A percentile compares a stretch with the other conserved stretches of the same genome.
Evolutionary conservation across 2,113 vertebrate genomes (phyloP).

Genomic region (Gasterosteus nipponicus): DNA sequence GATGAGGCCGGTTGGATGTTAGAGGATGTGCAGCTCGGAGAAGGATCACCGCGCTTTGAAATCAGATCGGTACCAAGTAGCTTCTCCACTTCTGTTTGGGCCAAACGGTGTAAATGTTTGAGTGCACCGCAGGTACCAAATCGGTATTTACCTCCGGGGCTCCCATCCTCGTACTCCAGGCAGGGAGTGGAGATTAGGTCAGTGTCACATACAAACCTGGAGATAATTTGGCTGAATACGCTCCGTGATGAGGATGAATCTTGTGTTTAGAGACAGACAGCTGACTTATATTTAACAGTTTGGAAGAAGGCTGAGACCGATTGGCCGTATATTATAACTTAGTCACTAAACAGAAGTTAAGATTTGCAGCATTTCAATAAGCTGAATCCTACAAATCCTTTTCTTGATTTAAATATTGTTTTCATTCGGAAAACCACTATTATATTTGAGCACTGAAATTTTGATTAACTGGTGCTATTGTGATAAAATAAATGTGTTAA

Average conservation of each 20-base stretch:
- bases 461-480: neutral
- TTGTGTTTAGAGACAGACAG: neutral
- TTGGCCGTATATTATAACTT: slow-evolving; percentile 27
- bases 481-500: slow-evolving; percentile 3
- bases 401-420: neutral
- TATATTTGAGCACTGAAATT: neutral
- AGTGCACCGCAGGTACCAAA: neutral
- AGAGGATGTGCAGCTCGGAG: slow-evolving; percentile 17
- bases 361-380: neutral
- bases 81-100: neutral
- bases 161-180: neutral
- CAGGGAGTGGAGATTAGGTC: neutral
- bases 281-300: neutral
- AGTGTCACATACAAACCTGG: neutral
- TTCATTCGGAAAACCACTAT: neutral
- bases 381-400: neutral
- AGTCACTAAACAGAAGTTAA: neutral
- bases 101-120: neutral
- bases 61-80: neutral
- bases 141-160: neutral
- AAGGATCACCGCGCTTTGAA: neutral
- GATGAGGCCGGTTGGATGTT: slow-evolving; percentile 13
- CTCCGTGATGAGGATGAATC: neutral
- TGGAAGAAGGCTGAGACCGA: slow-evolving; percentile 13
- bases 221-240: neutral